A percentile compares a stretch with the other conserved stretches of the same genome.
Conservation (phyloP, 1,140 invertebrate genomes). For the Anastatus disparis region DNA sequence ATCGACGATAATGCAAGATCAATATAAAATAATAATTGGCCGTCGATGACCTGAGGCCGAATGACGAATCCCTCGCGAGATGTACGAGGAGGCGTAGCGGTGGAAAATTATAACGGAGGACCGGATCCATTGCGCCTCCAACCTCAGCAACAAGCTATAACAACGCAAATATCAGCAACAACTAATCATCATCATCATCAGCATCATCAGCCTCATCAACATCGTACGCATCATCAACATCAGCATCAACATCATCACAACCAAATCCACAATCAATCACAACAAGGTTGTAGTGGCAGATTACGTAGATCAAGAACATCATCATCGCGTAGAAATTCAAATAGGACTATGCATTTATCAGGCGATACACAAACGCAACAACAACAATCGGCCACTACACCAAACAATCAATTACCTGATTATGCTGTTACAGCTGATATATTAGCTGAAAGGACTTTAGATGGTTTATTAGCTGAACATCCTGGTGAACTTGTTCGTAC, state of each 20-base stretch:
- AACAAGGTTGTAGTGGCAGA: constrained; percentile 51
- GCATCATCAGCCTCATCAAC: constrained; percentile 51
- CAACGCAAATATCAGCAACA: constrained; percentile 50
- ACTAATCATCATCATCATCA: constrained; percentile 48
- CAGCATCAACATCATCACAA: constrained; percentile 51
- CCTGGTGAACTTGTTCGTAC: constrained; percentile 93
- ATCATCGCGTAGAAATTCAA: constrained; percentile 19
- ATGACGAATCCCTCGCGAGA: constrained; percentile 66
- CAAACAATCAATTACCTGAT: constrained; percentile 80
- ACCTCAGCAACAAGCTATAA: constrained; percentile 44
- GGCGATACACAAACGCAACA: constrained; percentile 51
- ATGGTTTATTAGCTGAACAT: constrained; percentile 86
- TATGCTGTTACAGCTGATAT: constrained; percentile 79
- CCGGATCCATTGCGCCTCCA: constrained; percentile 49
- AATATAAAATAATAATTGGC: neutral
- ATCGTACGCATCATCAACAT: constrained; percentile 46
- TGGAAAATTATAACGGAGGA: constrained; percentile 51
- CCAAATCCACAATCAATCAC: constrained; percentile 49
- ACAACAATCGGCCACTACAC: constrained; percentile 48
- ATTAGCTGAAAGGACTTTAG: constrained; percentile 83
- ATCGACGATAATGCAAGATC: neutral
- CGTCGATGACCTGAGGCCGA: constrained; percentile 45
- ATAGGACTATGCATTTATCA: constrained; percentile 63
- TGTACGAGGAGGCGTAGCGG: constrained; percentile 59
- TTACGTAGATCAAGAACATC: constrained; percentile 54